phyloP scores from a whole-genome alignment of 2,113 vertebrate genomes.

The Chionodraco myersi region DNA sequence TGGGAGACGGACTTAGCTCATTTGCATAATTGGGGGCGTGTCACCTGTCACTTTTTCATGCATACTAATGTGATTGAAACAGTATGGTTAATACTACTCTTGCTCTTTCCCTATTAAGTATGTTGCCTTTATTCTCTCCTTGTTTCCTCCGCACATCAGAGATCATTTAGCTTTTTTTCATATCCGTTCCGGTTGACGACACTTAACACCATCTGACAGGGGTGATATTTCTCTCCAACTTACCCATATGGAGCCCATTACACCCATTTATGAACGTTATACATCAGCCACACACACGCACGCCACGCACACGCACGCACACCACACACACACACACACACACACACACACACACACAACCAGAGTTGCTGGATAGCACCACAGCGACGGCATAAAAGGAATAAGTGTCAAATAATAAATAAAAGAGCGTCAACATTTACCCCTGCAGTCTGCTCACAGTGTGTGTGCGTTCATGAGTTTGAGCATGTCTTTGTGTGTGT shows the following conservation, averaged over 20 bases:
- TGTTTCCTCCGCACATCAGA: not conserved
- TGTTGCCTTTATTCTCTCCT: not conserved
- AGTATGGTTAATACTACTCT: no score
- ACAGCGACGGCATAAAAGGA: not conserved
- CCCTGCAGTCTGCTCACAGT: constrained; percentile 1
- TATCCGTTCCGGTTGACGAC: constrained; percentile 54
- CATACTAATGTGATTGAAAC: no score
- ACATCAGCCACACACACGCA: constrained; percentile 16
- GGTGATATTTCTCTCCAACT: constrained; percentile 61
- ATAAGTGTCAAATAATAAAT: constrained; percentile 41
- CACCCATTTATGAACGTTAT: constrained; percentile 40
- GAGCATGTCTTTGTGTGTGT: not conserved
- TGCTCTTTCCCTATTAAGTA: no score
- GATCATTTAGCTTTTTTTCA: constrained; percentile 36
- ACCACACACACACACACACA: constrained; percentile 4
- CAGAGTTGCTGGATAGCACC: not conserved
- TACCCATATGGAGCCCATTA: constrained; percentile 66
- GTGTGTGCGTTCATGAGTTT: not conserved
- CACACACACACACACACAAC: constrained; percentile 15
- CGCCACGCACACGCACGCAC: constrained; percentile 11
- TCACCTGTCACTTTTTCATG: no score
- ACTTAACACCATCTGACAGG: constrained; percentile 1
- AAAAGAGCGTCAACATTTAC: constrained; percentile 23
- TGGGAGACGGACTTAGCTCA: no score
- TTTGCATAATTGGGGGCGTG: no score